Evolutionary conservation across 2,888 invertebrate species (phyloP).

Genomic region (Amphipyra berbera): DNA sequence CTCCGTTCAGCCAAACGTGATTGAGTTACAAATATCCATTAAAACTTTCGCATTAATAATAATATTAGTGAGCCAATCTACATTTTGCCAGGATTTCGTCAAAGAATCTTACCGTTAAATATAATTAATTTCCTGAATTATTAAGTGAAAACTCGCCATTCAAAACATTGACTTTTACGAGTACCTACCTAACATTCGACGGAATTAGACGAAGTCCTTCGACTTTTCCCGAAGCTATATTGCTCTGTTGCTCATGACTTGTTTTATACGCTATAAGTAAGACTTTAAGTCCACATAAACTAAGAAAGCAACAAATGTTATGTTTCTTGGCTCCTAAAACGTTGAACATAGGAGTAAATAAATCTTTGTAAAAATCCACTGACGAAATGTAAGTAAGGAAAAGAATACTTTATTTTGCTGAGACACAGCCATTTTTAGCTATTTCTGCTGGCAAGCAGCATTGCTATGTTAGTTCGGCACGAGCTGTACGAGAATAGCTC

Average conservation of each 20-base stretch:
- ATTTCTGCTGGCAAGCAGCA: too few species aligned
- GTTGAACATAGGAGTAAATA: too few species aligned
- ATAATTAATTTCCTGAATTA: conserved; percentile 1
- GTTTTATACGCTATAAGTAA: conserved; percentile 22
- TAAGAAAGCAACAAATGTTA: conserved; percentile 4
- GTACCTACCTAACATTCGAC: background rate
- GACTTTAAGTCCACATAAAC: conserved; percentile 4
- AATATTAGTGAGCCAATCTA: background rate
- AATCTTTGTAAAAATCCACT: too few species aligned
- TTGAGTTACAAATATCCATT: background rate
- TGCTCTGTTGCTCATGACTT: conserved; percentile 1
- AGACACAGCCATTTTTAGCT: too few species aligned
- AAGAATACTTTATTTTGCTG: too few species aligned
- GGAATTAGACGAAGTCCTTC: conserved; percentile 3
- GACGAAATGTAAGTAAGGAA: too few species aligned
- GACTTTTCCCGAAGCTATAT: conserved; percentile 10
- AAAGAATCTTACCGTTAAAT: background rate
- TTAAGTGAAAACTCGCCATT: background rate
- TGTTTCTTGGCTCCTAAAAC: background rate
- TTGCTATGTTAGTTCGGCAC: too few species aligned
- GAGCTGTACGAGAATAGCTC: too few species aligned
- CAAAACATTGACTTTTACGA: conserved; percentile 19
- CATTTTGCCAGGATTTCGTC: background rate
- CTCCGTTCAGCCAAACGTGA: background rate
- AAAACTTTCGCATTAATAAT: background rate